Percentiles rank a stretch among this genome's conserved stretches.
phyloP scores from a whole-genome alignment of 1,140 invertebrate genomes.

The Drosophila parvula region DNA sequence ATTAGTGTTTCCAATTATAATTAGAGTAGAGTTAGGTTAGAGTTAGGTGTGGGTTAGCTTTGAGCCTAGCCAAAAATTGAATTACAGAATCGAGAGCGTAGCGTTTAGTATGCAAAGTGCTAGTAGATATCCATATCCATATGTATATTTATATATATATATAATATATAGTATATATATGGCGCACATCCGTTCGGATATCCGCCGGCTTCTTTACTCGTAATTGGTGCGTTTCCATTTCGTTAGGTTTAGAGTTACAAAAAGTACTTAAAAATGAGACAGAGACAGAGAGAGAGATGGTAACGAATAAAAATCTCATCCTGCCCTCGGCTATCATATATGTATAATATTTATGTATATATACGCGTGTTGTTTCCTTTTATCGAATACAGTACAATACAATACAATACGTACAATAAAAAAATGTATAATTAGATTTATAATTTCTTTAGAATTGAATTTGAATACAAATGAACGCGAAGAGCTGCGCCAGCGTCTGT shows the following conservation, averaged over 20 bases:
- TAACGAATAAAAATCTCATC: slow-evolving; percentile 63
- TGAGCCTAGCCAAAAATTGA: slow-evolving; percentile 62
- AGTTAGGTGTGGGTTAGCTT: slow-evolving; percentile 55
- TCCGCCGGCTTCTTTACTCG: slow-evolving; percentile 32
- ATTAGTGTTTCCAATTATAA: slow-evolving; percentile 2
- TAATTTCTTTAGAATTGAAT: slow-evolving; percentile 56
- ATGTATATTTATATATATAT: slow-evolving; percentile 38
- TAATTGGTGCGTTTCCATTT: slow-evolving; percentile 59
- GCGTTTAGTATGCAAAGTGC: slow-evolving; percentile 43
- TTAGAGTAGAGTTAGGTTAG: slow-evolving; percentile 37
- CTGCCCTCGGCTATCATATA: slow-evolving; percentile 37
- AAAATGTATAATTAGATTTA: slow-evolving; percentile 63
- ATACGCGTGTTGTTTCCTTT: slow-evolving; percentile 32
- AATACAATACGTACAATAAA: slow-evolving; percentile 54
- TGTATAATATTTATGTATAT: slow-evolving; percentile 15
- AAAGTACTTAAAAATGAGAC: slow-evolving; percentile 23
- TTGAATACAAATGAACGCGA: slow-evolving; percentile 58
- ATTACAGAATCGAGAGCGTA: slow-evolving; percentile 49
- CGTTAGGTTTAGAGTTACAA: slow-evolving; percentile 47
- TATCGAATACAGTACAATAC: slow-evolving; percentile 52
- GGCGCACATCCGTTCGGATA: slow-evolving; percentile 35
- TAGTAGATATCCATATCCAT: slow-evolving; percentile 35
- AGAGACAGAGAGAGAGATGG: slow-evolving; percentile 12
- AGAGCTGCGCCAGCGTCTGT: slow-evolving; percentile 33
- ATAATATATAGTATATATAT: slow-evolving; percentile 9